phyloP scores from a whole-genome alignment of 2,888 invertebrate genomes.

The Drosophila tripunctata region DNA sequence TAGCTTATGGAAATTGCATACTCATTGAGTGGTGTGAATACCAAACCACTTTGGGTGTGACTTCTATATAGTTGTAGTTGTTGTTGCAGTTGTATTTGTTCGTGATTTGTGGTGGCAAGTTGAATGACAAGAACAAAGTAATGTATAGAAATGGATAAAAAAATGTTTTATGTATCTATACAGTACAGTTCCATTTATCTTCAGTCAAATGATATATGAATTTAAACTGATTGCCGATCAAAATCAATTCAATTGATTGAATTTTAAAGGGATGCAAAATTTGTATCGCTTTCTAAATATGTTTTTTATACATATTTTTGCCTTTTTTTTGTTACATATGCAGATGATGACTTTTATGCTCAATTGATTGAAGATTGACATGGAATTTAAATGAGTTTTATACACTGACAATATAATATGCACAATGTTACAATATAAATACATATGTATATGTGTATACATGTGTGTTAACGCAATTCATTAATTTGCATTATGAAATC shows the following conservation, averaged over 20 bases:
- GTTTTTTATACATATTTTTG: too few relatives aligned
- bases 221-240: slow-evolving; percentile 10
- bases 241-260: slow-evolving; percentile 21
- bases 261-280: slow-evolving; percentile 12
- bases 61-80: slow-evolving; percentile 54
- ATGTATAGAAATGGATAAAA: slow-evolving; percentile 45
- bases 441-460: neutral
- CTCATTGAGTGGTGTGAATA: slow-evolving; percentile 84
- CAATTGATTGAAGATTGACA: slow-evolving; percentile 27
- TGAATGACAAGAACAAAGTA: slow-evolving; percentile 51
- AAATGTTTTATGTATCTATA: slow-evolving; percentile 15
- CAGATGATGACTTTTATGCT: slow-evolving; percentile 24
- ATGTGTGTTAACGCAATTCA: slow-evolving; percentile 19
- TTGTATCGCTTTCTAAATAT: neutral
- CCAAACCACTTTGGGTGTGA: slow-evolving; percentile 83
- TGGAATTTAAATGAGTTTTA: slow-evolving; percentile 17
- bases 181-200: slow-evolving; percentile 7
- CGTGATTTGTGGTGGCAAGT: slow-evolving; percentile 41
- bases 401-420: slow-evolving; percentile 10
- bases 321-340: slow-evolving; percentile 12
- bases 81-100: slow-evolving; percentile 41
- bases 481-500: slow-evolving; percentile 35
- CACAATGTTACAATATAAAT: slow-evolving; percentile 2
- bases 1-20: slow-evolving; percentile 73
- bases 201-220: neutral